Evolutionary conservation across 1,140 invertebrate species (phyloP), one percentile per base, ranked within the genome.

Genomic region (Phthorimaea operculella): DNA sequence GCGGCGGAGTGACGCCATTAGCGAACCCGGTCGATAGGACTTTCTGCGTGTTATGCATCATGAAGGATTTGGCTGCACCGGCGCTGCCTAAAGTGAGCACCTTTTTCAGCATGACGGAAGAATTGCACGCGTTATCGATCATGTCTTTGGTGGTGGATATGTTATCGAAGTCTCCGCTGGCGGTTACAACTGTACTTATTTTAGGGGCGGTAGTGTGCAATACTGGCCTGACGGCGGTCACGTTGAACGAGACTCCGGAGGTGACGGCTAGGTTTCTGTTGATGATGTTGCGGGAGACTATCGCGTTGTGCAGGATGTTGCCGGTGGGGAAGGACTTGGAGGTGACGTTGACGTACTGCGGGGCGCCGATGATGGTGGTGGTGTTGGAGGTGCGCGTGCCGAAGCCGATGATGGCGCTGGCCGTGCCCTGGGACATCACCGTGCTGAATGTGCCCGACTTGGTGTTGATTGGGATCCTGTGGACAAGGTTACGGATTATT

Each of bases 41-140:
- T 57, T 86, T 87, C 60, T 87, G 85, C 10, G 83, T 86, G 28
- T 85, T 85, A 57, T 85, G 85, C 76, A 86, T 85, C 71, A 86
- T 75, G 44, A 87, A 87, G 0, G 85, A 86, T 51, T 87, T 87
- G 6, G 80, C 64, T 1, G 76, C 70, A 0, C 84, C 83, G 0
- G 83, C 64, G 53, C 84, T 86, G 7, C 85, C 85, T 33, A 87
- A 61, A 9, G 84, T 87, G 5, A 87, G 61, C 0, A 87, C 85
- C 62, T 87, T 85, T 59, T 87, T 87, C 44, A 87, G 62, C 85
- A 86, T 87, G 4, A 86, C 76, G 2, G 85, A 86, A 0, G 85
- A 86, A 54, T 84, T 85, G 61, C 84, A 85, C 1, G 82, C 79
- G 57, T 85, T 86, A 36, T 87, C 85, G 6, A 87, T 86, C 78